Base-by-base conservation (phyloP, 2,797 vertebrate species). In the Muscicapa comitata region DNA sequence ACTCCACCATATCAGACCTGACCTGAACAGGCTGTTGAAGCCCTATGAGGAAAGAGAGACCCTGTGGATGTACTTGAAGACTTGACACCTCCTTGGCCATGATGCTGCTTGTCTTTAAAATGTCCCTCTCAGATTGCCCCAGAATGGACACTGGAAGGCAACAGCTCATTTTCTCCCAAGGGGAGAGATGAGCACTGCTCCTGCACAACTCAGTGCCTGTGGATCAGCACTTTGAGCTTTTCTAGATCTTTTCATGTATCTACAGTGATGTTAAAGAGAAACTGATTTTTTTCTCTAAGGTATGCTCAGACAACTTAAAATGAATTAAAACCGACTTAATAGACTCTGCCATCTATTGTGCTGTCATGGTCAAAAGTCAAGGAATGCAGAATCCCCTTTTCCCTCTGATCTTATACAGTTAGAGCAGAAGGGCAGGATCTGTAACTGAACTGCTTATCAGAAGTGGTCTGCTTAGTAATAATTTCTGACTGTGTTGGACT, bases 161-260 rank as follows among this genome's bases (percentile, higher is more conserved):
- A 42, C 57, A 74, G 11, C 17, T 42, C 29, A 14, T 72, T 42
- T 63, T 61, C n/a, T 31, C 65, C 29, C 37, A 17, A 67, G 9
- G 1, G 8, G 13, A 29, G 9, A 33, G 20, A 13, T 31, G 13
- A 83, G 1, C 24, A 9, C 20, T 2, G 3, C 4, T 48, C 7
- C 23, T 72, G 55, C 23, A 17, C 7, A 59, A 3, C 13, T 66
- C 20, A 29, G 13, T 57, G 54, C 17, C 28, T 70, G 21, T 20
- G 37, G 54, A 40, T 35, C 18, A 54, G 26, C 17, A 29, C 19
- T 50, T 15, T 16, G 24, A 61, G 8, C 31, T 73, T 48, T 73
- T 54, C 21, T 42, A 26, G 4, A 58, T 19, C 9, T 73, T 50
- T 42, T 70, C 1, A 15, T 42, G 1, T 31, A 31, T 25, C 42